Percentiles rank a stretch among this genome's conserved stretches.
Evolutionary conservation across 2,113 vertebrate species (phyloP).

Genomic region (Furnarius figulus): DNA sequence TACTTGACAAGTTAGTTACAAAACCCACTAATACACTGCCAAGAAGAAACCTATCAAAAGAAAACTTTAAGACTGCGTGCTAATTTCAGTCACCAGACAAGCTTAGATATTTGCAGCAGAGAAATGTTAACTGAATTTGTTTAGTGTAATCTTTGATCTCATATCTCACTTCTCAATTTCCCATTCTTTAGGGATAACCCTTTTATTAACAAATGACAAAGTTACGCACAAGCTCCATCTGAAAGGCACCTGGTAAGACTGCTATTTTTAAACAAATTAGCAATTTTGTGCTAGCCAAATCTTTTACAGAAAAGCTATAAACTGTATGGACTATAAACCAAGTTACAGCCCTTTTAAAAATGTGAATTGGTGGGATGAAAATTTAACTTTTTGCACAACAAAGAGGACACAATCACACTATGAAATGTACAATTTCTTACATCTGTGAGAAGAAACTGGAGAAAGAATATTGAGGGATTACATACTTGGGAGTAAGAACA

Average conservation of each 20-base stretch:
- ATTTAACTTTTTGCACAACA: not conserved
- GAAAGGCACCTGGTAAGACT: not conserved
- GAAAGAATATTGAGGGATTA: not conserved
- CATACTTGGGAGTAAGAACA: not conserved
- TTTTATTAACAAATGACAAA: not conserved
- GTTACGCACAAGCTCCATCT: not conserved
- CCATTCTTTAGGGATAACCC: not conserved
- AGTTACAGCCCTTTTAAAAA: not conserved
- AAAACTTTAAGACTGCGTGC: not conserved
- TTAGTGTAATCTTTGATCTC: not conserved
- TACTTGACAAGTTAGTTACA: not conserved
- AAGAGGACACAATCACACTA: not conserved
- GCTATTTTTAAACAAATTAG: not conserved
- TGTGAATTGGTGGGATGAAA: not conserved
- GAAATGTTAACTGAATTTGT: not conserved
- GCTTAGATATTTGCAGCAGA: not conserved
- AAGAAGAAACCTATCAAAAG: not conserved
- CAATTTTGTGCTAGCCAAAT: not conserved
- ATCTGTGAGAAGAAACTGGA: not conserved
- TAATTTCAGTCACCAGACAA: not conserved
- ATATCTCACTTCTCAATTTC: not conserved
- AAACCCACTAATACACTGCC: not conserved
- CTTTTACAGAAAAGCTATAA: not conserved
- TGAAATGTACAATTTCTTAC: not conserved
- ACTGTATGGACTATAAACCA: not conserved